These are phyloP conservation scores for Coelopa pilipes DNA, from an alignment of 2,888 invertebrate species.

Conservation along the genomic window DNA sequence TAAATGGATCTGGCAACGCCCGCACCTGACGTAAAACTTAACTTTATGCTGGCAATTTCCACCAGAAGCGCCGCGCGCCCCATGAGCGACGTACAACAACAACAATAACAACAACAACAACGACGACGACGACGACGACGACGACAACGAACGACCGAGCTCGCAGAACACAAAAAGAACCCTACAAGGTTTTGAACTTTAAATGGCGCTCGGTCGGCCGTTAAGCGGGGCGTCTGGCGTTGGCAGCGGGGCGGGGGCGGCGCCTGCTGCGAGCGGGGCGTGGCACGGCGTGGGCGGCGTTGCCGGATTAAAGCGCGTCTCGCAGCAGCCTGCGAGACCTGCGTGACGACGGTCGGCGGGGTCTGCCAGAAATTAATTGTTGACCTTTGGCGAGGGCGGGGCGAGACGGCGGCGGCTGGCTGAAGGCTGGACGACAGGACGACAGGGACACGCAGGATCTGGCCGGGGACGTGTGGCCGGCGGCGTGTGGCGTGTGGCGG, in stretches of 20 bases:
- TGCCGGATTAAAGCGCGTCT: not conserved
- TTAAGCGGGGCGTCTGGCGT: not conserved
- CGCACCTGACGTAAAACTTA: constrained; percentile 41
- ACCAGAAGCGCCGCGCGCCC: not conserved
- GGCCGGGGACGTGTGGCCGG: too few relatives aligned
- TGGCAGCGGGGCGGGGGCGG: too few relatives aligned
- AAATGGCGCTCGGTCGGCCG: constrained; percentile 20
- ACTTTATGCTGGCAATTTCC: constrained; percentile 41
- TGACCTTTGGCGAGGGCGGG: constrained; percentile 26
- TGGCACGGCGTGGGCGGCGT: not conserved
- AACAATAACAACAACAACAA: constrained; percentile 18
- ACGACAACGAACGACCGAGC: constrained; percentile 16
- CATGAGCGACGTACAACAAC: not conserved
- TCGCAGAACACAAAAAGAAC: not conserved
- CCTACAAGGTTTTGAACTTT: constrained; percentile 27
- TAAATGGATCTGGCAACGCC: constrained; percentile 30
- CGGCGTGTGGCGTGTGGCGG: not conserved
- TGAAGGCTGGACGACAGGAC: too few relatives aligned
- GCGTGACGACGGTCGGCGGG: not conserved
- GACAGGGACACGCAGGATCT: too few relatives aligned
- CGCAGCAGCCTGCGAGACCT: not conserved
- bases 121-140: not conserved
- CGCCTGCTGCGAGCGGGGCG: not conserved
- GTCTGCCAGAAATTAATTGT: constrained; percentile 24
- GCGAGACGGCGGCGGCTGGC: too few relatives aligned